These are phyloP conservation scores for Anagyrus pseudococci DNA, from an alignment of 2,888 invertebrate genomes.

Conservation along the genomic window DNA sequence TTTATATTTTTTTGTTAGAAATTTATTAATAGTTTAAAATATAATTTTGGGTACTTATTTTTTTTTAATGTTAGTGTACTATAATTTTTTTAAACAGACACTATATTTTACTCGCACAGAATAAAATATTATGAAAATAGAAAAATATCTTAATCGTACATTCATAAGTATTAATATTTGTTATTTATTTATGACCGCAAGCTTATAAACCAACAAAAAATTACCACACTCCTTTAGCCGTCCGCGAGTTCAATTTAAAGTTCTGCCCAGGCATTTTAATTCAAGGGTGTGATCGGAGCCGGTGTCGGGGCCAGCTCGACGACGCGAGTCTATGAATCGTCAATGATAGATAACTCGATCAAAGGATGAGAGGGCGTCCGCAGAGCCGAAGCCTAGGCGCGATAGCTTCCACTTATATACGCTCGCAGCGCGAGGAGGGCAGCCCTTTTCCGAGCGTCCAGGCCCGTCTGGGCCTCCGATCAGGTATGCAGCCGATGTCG, in stretches of 20 bases:
- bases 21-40: too few relatives aligned
- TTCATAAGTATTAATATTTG: too few relatives aligned
- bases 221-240: not conserved
- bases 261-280: conserved; percentile 48
- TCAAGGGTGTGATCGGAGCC: conserved; percentile 40
- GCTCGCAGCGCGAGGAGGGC: not conserved
- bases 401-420: conserved; percentile 30
- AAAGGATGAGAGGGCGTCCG: conserved; percentile 42
- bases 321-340: conserved; percentile 48
- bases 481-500: conserved; percentile 57
- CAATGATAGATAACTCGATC: conserved; percentile 53
- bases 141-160: too few relatives aligned
- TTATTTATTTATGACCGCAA: too few relatives aligned
- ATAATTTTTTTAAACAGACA: too few relatives aligned
- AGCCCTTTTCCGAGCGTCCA: not conserved
- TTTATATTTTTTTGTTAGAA: too few relatives aligned
- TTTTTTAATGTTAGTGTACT: too few relatives aligned
- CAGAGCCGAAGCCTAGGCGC: conserved; percentile 5
- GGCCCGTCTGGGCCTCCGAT: conserved; percentile 41
- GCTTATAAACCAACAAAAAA: too few relatives aligned
- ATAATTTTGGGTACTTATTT: too few relatives aligned
- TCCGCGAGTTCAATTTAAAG: conserved; percentile 46
- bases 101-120: too few relatives aligned
- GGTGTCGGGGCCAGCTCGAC: not conserved
- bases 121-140: too few relatives aligned